Percentiles rank a stretch among this genome's conserved stretches.
phyloP scores from a whole-genome alignment of 2,888 invertebrate genomes.

The Phytoseiulus persimilis region DNA sequence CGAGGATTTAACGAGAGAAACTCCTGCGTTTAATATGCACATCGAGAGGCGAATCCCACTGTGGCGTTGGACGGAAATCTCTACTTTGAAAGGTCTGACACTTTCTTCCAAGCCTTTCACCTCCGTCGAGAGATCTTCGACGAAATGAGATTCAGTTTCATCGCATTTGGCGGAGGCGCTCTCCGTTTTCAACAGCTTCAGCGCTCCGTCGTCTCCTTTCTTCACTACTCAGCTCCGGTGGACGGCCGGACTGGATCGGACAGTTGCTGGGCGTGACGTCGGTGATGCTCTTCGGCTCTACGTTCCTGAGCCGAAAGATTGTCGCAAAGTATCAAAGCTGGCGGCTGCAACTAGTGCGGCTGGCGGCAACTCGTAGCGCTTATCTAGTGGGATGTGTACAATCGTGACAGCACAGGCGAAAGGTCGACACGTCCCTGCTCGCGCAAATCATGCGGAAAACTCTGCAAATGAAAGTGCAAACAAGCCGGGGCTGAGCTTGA shows the following conservation, averaged over 20 bases:
- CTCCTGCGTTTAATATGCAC: background rate
- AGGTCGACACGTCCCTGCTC: background rate
- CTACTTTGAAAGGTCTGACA: background rate
- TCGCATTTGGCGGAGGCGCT: background rate
- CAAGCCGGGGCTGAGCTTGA: background rate
- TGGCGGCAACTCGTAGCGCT: background rate
- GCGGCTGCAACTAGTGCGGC: background rate
- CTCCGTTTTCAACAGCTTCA: background rate
- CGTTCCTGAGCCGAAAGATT: background rate
- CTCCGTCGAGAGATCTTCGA: background rate
- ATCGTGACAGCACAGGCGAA: background rate
- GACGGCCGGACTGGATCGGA: background rate
- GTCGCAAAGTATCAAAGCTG: background rate
- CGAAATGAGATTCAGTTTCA: background rate
- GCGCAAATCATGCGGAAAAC: background rate
- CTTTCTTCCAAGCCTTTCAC: background rate
- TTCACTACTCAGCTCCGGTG: no score
- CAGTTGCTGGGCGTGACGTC: background rate
- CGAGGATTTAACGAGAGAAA: background rate
- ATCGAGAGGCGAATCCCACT: background rate
- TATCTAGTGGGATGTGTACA: background rate
- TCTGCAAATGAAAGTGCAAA: background rate
- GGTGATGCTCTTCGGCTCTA: background rate
- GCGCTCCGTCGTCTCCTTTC: background rate
- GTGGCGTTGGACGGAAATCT: background rate